A percentile compares a stretch with the other conserved stretches of the same genome.
phyloP scores from a whole-genome alignment of 2,113 vertebrate genomes.

The Apteryx mantelli region DNA sequence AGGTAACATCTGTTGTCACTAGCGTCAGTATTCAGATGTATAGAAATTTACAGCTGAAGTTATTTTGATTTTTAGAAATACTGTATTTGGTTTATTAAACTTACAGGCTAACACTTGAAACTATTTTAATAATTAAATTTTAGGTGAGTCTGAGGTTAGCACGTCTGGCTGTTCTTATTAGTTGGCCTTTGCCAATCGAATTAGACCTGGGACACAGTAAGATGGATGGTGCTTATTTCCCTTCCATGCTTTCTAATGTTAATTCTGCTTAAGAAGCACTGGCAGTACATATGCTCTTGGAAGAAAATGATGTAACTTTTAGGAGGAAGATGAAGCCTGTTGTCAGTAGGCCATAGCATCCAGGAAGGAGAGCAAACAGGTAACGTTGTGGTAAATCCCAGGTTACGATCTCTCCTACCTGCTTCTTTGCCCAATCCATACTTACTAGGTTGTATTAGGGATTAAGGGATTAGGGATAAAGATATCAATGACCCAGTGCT shows the following conservation, averaged over 20 bases:
- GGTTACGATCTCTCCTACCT: neutral
- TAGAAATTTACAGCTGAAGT: neutral
- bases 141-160: neutral
- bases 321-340: neutral
- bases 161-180: neutral
- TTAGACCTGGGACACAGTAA: neutral
- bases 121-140: neutral
- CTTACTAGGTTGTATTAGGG: neutral
- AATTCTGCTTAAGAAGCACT: neutral
- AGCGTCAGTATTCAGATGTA: neutral
- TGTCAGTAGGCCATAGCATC: neutral
- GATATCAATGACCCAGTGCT: neutral
- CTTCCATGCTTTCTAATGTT: neutral
- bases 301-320: neutral
- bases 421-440: neutral
- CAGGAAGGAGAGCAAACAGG: neutral
- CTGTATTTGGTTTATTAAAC: neutral
- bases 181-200: neutral
- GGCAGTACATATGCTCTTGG: fast-evolving
- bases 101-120: neutral
- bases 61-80: neutral
- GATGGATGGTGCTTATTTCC: neutral
- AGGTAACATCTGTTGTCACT: neutral
- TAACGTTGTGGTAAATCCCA: neutral
- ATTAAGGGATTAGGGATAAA: slow-evolving; percentile 34